Base-by-base conservation (phyloP, 2,797 vertebrate species). In the Rhabdophis nuchalis region DNA sequence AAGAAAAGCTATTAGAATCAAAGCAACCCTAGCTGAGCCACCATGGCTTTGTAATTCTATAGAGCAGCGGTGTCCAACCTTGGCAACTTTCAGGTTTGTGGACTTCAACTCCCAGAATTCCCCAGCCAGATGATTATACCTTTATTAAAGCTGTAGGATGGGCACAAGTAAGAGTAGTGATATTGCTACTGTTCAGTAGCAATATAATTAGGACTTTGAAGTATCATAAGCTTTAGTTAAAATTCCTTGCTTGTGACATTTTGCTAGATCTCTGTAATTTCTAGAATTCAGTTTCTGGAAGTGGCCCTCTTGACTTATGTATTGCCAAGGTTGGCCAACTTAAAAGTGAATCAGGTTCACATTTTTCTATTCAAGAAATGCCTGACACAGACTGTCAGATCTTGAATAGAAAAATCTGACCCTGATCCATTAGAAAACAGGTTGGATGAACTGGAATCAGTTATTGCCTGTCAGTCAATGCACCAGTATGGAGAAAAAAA, bases 21-120 rank as follows among this genome's bases (percentile, higher is more conserved):
- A 60, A 94, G 82, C 88, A 94, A 92, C 3, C 23, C 32, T 29
- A 93, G 89, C 12, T 12, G 27, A 50, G n/a, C 56, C 4, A 53
- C 32, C 7, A 23, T 11, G n/a, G 25, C 8, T 18, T 10, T 13
- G 32, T 41, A 36, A 57, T 56, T 36, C 54, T 23, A 27, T 2
- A 46, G 72, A 41, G 32, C 68, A 36, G 68, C 1, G 68, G 3
- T 18, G 16, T 72, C 32, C 32, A 36, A 1, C 7, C 68, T 72
- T 72, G 68, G 68, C 32, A 72, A 36, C n/a, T 72, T 36, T 36
- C 18, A 36, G 68, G 13, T 1, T 18, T 16, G 2, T 41, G 32
- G 32, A 36, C 18, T 77, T 77, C 32, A 72, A 20, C 32, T 72
- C 68, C 32, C 18, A 82, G 20, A 82, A 82, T 46, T 82, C 77